These are phyloP conservation scores for Scophthalmus maximus DNA, from an alignment of 2,113 vertebrate species.

Conservation along the genomic window DNA sequence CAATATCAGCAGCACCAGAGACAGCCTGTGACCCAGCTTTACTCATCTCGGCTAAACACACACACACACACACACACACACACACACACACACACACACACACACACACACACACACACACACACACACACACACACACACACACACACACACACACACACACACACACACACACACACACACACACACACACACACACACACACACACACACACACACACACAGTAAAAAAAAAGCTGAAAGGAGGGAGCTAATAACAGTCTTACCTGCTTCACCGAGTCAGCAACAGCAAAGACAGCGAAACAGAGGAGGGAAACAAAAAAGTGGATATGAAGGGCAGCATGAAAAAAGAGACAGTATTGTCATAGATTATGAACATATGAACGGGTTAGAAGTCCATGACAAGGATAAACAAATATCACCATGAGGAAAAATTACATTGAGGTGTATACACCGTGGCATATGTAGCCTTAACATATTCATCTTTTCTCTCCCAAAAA, in stretches of 20 bases:
- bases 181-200: too few species aligned
- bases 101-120: too few species aligned
- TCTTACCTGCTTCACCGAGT: slow-evolving; percentile 73
- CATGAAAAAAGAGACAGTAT: not conserved
- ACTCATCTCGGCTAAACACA: slow-evolving; percentile 76
- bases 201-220: slow-evolving; percentile 19
- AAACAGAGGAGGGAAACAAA: slow-evolving; percentile 46
- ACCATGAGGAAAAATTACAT: slow-evolving; percentile 23
- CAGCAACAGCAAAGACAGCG: slow-evolving; percentile 54
- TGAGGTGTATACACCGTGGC: not conserved
- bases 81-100: too few species aligned
- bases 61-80: slow-evolving; percentile 23
- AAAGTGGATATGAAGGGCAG: slow-evolving; percentile 35
- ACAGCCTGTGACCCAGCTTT: slow-evolving; percentile 72
- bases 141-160: slow-evolving; percentile 20
- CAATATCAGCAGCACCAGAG: slow-evolving; percentile 78
- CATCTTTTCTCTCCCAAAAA: too few species aligned
- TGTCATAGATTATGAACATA: slow-evolving; percentile 14
- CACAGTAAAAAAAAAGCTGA: slow-evolving; percentile 17
- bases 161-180: too few species aligned
- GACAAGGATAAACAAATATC: slow-evolving; percentile 14
- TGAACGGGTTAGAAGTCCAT: not conserved
- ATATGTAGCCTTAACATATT: not conserved
- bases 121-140: slow-evolving; percentile 16
- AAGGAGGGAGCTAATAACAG: slow-evolving; percentile 59